Base-by-base conservation (phyloP, 2,797 vertebrate species). In the Melanotaenia parkinsoni region DNA sequence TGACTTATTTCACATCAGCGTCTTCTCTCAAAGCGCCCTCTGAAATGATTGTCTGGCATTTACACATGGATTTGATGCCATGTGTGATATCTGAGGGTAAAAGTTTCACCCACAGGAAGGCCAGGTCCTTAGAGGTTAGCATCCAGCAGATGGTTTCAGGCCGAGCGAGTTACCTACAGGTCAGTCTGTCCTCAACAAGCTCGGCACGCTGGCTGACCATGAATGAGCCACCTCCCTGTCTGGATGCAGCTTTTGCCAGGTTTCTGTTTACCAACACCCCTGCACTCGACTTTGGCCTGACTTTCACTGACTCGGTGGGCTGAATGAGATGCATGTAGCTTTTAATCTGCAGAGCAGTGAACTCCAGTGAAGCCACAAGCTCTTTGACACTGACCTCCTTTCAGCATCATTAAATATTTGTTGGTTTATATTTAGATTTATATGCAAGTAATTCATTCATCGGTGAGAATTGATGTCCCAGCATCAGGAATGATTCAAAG, bases 221-320 rank as follows among this genome's bases (percentile, higher is more conserved):
- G 53, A 30, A 28, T 20, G 24, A 72, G 74, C 80, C 71, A 70
- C 50, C 79, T 71, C 63, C 54, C 71, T 72, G 72, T 70, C 76
- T 79, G 71, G 58, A 58, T 50, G 45, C 13, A 59, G 40, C 56
- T 58, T 83, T 63, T 72, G 76, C 81, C 81, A 81, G 71, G 54
- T 71, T 60, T 57, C 68, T 20, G 2, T 71, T 80, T 67, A 76
- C 69, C 59, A 50, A 24, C 59, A 80, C 71, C 18, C 20, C 83
- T 77, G 88, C 2, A 67, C 57, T 77, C 51, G 86, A 92, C 91
- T 91, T 92, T 92, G 79, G 72, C 62, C 56, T 77, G 89, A 90
- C 89, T 91, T 92, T 91, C 75, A 80, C 72, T 40, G 50, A 81
- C 78, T 84, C 76, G 20, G 62, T 68, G 67, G 74, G 72, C 64